These are phyloP conservation scores for Heliconius sara DNA, from an alignment of 2,888 invertebrate species.

Conservation along the genomic window DNA sequence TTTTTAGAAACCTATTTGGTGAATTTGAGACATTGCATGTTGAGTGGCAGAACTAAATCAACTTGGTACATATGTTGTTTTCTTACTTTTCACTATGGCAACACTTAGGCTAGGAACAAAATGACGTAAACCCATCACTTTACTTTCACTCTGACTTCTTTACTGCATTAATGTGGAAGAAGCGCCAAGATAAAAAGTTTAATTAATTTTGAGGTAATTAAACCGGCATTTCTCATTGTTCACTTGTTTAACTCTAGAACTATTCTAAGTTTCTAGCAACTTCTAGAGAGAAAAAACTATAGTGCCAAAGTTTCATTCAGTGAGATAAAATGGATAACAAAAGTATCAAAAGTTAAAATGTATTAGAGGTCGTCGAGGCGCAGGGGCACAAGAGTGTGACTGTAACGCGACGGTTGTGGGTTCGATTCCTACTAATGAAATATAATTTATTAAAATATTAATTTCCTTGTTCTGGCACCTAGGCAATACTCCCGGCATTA, in stretches of 20 bases:
- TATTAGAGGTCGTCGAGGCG: too few species aligned
- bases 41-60: neutral
- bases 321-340: neutral
- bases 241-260: conserved; percentile 7
- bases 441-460: too few species aligned
- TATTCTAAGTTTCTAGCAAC: conserved; percentile 1
- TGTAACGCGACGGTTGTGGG: too few species aligned
- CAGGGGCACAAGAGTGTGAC: too few species aligned
- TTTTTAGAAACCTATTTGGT: neutral
- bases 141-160: neutral
- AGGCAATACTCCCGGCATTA: too few species aligned
- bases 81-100: neutral
- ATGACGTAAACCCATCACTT: too few species aligned
- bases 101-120: neutral
- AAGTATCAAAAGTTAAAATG: neutral
- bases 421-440: too few species aligned
- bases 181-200: neutral
- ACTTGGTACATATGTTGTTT: neutral
- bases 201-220: neutral
- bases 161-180: neutral
- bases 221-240: conserved; percentile 19
- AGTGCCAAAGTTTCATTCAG: conserved; percentile 1
- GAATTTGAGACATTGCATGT: neutral
- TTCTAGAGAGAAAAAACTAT: neutral
- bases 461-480: too few species aligned